Percentiles rank a stretch among this genome's conserved stretches.
Evolutionary conservation across 2,888 invertebrate genomes (phyloP).

Genomic region (Leptura quadrifasciata): DNA sequence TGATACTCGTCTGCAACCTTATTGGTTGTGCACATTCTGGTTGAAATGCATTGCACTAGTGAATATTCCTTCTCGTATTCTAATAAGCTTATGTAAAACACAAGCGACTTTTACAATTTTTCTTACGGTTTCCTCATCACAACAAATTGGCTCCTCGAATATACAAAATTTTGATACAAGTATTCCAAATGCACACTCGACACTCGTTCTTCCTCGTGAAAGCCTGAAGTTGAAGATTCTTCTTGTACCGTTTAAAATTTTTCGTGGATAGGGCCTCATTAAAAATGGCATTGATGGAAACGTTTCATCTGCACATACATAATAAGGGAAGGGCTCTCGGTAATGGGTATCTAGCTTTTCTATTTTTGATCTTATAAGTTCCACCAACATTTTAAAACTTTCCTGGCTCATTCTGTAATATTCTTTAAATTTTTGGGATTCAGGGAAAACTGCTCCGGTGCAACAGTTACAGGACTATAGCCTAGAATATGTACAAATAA

Average conservation of each 20-base stretch:
- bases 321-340: no score
- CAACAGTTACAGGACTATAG: no score
- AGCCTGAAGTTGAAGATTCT: constrained; percentile 13
- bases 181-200: constrained; percentile 41
- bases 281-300: constrained; percentile 30
- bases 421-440: no score
- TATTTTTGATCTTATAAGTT: no score
- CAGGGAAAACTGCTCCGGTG: no score
- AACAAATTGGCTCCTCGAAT: constrained; percentile 39
- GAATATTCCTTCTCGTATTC: constrained; percentile 10
- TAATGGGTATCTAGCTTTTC: no score
- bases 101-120: constrained; percentile 21
- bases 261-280: constrained; percentile 35
- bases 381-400: no score
- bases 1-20: background rate
- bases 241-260: constrained; percentile 10
- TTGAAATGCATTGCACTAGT: background rate
- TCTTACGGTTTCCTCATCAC: constrained; percentile 28
- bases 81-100: constrained; percentile 20
- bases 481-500: no score
- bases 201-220: constrained; percentile 18
- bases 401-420: no score
- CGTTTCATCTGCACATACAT: no score
- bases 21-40: constrained; percentile 8
- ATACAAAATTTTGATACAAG: constrained; percentile 38